Percentiles rank a stretch among this genome's conserved stretches.
These are phyloP conservation scores for Austrolebias charrua DNA, from an alignment of 2,797 vertebrate species.

Conservation along the genomic window DNA sequence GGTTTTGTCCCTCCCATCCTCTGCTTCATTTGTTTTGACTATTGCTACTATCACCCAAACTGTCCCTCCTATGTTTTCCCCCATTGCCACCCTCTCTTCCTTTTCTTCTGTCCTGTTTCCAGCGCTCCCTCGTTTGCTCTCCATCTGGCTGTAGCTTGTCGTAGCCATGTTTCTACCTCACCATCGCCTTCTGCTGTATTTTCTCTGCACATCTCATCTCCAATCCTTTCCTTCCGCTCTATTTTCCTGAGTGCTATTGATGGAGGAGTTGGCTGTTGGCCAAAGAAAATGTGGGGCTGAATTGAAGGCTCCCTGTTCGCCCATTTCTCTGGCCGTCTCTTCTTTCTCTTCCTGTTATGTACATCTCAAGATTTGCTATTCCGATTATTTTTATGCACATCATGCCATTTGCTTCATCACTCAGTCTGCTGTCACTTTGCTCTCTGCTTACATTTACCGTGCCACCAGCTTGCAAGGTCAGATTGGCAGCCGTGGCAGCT, in stretches of 20 bases:
- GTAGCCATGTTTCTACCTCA: conserved; percentile 21
- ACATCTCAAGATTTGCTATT: conserved; percentile 31
- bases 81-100: conserved; percentile 17
- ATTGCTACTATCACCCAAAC: conserved; percentile 34
- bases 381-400: conserved; percentile 35
- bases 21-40: conserved; percentile 46
- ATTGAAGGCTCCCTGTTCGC: conserved; percentile 48
- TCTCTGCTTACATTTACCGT: conserved; percentile 50
- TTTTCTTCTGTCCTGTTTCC: conserved; percentile 32
- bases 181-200: conserved; percentile 16
- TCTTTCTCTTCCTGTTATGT: conserved; percentile 32
- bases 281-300: conserved; percentile 53
- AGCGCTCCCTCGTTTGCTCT: conserved; percentile 24
- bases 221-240: conserved; percentile 46
- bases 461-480: conserved; percentile 24
- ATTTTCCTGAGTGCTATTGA: conserved; percentile 72
- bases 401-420: conserved; percentile 34
- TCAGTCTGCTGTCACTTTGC: conserved; percentile 47
- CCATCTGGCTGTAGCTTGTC: conserved; percentile 17
- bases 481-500: conserved; percentile 46
- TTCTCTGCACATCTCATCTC: conserved; percentile 16
- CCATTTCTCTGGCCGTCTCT: conserved; percentile 42
- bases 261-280: conserved; percentile 66
- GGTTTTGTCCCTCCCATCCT: conserved; percentile 62
- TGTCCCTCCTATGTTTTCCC: conserved; percentile 11